Percentiles rank a stretch among this genome's conserved stretches.
Conservation (phyloP, 1,140 invertebrate genomes). For the Myzus persicae region DNA sequence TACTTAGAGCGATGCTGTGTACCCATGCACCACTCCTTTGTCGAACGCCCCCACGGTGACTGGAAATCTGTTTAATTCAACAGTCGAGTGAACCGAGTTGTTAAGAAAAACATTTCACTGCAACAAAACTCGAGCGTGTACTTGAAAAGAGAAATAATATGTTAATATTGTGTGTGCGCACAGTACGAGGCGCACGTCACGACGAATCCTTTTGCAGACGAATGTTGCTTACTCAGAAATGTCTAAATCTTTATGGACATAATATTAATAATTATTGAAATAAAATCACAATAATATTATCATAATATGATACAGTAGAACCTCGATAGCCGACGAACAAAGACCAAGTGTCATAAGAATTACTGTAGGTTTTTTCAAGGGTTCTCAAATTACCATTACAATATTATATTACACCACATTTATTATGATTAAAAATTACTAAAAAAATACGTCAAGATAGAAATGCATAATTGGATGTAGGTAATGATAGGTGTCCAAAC, state of each 20-base stretch:
- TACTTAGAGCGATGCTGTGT: background rate
- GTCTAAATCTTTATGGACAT: background rate
- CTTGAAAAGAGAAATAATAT: background rate
- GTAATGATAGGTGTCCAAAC: background rate
- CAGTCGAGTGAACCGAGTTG: background rate
- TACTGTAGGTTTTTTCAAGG: background rate
- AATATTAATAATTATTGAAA: background rate
- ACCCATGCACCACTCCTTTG: background rate
- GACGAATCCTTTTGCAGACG: background rate
- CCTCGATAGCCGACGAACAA: background rate
- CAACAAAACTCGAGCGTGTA: background rate
- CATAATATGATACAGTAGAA: too few species aligned
- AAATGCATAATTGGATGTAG: too few species aligned
- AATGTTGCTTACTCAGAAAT: background rate
- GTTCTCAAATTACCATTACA: too few species aligned
- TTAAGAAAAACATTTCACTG: background rate
- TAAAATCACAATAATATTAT: background rate
- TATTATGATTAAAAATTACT: too few species aligned
- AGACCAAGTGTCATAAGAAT: background rate
- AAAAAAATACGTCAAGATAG: too few species aligned
- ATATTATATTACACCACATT: too few species aligned
- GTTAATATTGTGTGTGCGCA: background rate
- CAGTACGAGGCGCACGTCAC: background rate
- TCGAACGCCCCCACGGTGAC: background rate
- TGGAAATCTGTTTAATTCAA: constrained; percentile 9